A percentile compares a stretch with the other conserved stretches of the same genome.
These are phyloP conservation scores for Mallotus villosus DNA, from an alignment of 2,797 vertebrate species.

Conservation along the genomic window DNA sequence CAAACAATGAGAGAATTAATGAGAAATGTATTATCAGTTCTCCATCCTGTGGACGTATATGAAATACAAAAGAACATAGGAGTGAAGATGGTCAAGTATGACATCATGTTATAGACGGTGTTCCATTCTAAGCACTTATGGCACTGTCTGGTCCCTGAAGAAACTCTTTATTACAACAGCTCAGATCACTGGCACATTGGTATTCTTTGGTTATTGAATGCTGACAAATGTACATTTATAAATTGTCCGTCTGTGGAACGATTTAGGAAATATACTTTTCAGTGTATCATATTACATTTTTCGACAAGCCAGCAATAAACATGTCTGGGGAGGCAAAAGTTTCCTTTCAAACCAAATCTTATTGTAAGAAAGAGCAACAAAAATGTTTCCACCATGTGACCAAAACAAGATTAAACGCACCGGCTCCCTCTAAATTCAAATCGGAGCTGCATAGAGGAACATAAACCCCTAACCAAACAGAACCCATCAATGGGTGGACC, in stretches of 20 bases:
- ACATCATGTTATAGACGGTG: background rate
- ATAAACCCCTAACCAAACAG: constrained; percentile 16
- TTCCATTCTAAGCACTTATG: background rate
- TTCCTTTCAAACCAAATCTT: constrained; percentile 1
- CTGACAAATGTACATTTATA: constrained; percentile 29
- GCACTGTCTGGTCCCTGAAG: background rate
- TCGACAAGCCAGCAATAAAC: constrained; percentile 13
- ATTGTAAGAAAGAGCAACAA: constrained; percentile 2
- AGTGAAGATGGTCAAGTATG: background rate
- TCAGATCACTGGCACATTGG: constrained; percentile 39
- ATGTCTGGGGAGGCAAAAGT: background rate
- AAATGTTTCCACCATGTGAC: background rate
- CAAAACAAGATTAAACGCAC: constrained; percentile 27
- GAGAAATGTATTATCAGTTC: background rate
- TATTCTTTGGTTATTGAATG: constrained; percentile 56
- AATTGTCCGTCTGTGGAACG: constrained; percentile 31
- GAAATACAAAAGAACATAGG: background rate
- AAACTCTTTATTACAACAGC: constrained; percentile 59
- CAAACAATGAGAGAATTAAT: constrained; percentile 18
- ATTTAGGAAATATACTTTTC: constrained; percentile 10
- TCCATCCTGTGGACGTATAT: background rate
- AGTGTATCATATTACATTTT: constrained; percentile 8
- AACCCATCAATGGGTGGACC: constrained; percentile 14
- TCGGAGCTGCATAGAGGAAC: background rate
- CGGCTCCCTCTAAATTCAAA: constrained; percentile 2